phyloP scores from a whole-genome alignment of 2,797 vertebrate genomes.

The Loris lydekkerianus region DNA sequence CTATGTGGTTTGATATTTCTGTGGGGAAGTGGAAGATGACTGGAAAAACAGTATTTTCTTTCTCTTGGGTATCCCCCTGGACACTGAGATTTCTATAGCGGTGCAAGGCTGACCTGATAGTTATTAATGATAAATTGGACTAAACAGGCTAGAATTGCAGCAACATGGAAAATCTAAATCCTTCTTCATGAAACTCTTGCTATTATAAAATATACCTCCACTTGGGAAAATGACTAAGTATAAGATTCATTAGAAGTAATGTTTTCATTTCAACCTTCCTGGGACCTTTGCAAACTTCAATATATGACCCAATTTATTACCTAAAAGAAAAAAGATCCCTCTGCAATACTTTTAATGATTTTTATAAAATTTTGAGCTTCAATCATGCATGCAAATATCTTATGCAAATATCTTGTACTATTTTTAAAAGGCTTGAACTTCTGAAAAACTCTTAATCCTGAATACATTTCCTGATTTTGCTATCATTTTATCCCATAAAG shows the following conservation, averaged over 20 bases:
- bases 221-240: slow-evolving; percentile 67
- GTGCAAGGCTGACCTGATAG: neutral
- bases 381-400: slow-evolving; percentile 10
- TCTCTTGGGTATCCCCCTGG: slow-evolving; percentile 13
- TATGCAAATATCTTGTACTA: slow-evolving; percentile 43
- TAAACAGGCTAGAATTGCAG: slow-evolving; percentile 30
- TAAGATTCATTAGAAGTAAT: slow-evolving; percentile 66
- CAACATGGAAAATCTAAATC: slow-evolving; percentile 56
- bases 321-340: slow-evolving; percentile 53
- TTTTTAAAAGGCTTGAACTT: slow-evolving; percentile 45
- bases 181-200: slow-evolving; percentile 51
- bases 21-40: neutral
- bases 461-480: neutral
- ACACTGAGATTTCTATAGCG: neutral
- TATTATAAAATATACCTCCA: slow-evolving; percentile 55
- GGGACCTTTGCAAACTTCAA: slow-evolving; percentile 64
- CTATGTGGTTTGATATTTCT: neutral
- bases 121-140: slow-evolving; percentile 51
- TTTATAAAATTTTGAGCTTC: slow-evolving; percentile 65
- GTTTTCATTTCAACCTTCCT: slow-evolving; percentile 62
- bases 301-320: slow-evolving; percentile 68
- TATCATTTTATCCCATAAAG: neutral
- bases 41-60: neutral
- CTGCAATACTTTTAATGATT: slow-evolving; percentile 9
- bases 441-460: slow-evolving; percentile 31